Percentiles rank a stretch among this genome's conserved stretches.
Evolutionary conservation across 2,888 invertebrate species (phyloP).

Genomic region (Nephrotoma appendiculata): DNA sequence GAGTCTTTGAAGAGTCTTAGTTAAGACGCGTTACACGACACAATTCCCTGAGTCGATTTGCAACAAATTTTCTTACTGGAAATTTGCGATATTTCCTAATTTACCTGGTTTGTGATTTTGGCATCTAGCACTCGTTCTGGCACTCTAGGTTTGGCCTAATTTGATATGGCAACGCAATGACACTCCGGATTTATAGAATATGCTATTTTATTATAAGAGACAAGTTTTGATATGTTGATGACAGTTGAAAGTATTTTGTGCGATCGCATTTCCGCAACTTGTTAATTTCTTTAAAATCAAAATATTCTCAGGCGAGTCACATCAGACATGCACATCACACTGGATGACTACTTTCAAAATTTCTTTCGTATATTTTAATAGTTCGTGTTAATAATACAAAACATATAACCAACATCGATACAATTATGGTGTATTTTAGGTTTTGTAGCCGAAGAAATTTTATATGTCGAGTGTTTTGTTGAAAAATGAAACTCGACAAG

Average conservation of each 20-base stretch:
- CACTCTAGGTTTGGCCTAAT: too few relatives aligned
- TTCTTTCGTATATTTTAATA: not conserved
- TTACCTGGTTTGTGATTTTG: too few relatives aligned
- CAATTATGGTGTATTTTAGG: not conserved
- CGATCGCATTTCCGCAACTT: not conserved
- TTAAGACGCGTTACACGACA: too few relatives aligned
- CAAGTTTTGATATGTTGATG: not conserved
- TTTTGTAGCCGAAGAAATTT: not conserved
- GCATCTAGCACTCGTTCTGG: too few relatives aligned
- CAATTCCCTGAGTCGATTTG: too few relatives aligned
- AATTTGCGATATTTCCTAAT: too few relatives aligned
- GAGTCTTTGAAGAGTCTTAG: too few relatives aligned
- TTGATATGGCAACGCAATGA: too few relatives aligned
- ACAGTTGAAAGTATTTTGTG: not conserved
- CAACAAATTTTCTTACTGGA: too few relatives aligned
- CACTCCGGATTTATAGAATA: too few relatives aligned
- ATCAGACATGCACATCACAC: not conserved
- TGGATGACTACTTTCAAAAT: not conserved
- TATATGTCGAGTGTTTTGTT: not conserved
- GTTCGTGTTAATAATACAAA: not conserved
- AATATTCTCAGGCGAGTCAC: not conserved
- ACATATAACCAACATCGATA: not conserved
- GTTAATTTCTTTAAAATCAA: not conserved
- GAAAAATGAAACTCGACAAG: not conserved
- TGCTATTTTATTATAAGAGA: not conserved